phyloP scores from a whole-genome alignment of 1,140 invertebrate species.

The Cyclina sinensis region DNA sequence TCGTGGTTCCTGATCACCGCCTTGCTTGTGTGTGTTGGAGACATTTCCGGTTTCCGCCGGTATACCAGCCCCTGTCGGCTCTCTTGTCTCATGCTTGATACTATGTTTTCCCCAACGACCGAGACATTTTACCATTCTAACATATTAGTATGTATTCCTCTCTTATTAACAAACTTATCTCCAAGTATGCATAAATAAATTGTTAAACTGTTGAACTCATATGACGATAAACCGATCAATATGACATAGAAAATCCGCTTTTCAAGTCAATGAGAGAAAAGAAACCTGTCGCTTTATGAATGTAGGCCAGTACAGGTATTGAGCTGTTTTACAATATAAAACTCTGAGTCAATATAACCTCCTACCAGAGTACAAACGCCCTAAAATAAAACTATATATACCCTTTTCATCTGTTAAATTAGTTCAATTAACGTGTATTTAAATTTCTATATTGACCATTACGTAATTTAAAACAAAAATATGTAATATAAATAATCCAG shows the following conservation, averaged over 20 bases:
- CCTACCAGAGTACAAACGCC: too few species aligned
- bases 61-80: not conserved
- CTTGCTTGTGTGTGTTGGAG: not conserved
- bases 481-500: too few species aligned
- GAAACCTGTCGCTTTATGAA: not conserved
- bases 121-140: constrained; percentile 23
- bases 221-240: not conserved
- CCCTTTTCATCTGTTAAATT: too few species aligned
- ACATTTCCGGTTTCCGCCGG: not conserved
- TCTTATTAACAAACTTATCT: not conserved
- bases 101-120: constrained; percentile 16
- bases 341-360: too few species aligned
- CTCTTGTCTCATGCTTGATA: not conserved
- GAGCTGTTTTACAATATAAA: not conserved
- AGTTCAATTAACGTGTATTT: too few species aligned
- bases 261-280: not conserved
- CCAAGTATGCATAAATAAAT: not conserved
- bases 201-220: not conserved
- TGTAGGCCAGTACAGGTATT: not conserved
- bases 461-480: too few species aligned
- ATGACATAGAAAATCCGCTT: not conserved
- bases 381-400: too few species aligned
- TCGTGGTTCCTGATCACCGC: too few species aligned
- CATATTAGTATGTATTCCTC: not conserved
- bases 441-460: too few species aligned